phyloP scores from a whole-genome alignment of 2,888 invertebrate genomes.

The Hermaeophaga mercurialis region DNA sequence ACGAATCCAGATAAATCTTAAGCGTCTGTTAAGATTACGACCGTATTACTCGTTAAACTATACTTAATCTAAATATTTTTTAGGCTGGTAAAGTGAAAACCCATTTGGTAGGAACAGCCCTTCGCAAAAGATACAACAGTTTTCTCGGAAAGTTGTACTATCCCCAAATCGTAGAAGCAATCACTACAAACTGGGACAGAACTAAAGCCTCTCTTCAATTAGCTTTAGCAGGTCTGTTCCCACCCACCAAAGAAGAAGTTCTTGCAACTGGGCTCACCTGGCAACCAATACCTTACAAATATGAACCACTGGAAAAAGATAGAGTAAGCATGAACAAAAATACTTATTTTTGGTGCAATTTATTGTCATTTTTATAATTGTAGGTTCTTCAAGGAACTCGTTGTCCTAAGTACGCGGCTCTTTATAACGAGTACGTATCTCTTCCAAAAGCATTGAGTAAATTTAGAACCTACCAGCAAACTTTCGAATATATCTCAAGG shows the following conservation, averaged over 20 bases:
- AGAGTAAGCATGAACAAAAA: conserved; percentile 23
- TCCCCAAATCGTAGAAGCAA: conserved; percentile 63
- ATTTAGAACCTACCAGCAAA: conserved; percentile 56
- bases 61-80: too few relatives aligned
- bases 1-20: too few relatives aligned
- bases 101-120: conserved; percentile 65
- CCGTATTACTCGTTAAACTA: too few relatives aligned
- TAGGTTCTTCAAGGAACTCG: conserved; percentile 31
- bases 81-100: conserved; percentile 46
- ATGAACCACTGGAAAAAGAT: conserved; percentile 56
- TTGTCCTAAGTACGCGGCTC: conserved; percentile 39
- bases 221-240: conserved; percentile 71
- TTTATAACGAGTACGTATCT: conserved; percentile 32
- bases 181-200: conserved; percentile 71
- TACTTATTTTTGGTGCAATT: conserved; percentile 6
- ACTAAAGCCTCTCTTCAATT: conserved; percentile 73
- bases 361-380: too few relatives aligned
- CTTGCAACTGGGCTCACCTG: conserved; percentile 63
- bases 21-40: too few relatives aligned
- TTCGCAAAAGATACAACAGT: conserved; percentile 64
- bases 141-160: conserved; percentile 66
- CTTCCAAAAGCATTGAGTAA: conserved; percentile 51
- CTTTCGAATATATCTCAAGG: conserved; percentile 59
- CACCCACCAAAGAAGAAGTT: conserved; percentile 61
- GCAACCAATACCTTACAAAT: conserved; percentile 77